Evolutionary conservation across 2,888 invertebrate genomes (phyloP).

Genomic region (Omphaloscelis lunosa): DNA sequence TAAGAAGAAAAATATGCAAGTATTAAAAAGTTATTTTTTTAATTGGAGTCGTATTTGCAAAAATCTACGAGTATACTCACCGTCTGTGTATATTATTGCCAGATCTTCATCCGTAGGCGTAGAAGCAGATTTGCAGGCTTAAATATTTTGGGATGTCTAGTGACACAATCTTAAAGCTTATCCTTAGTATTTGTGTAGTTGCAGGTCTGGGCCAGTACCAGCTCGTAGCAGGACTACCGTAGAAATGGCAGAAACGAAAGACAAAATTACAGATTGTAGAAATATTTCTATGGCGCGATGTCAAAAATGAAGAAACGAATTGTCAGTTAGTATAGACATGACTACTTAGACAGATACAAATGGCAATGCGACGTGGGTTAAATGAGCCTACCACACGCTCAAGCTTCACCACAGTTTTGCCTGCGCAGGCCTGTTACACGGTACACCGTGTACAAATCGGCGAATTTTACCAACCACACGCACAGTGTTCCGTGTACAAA

Average conservation of each 20-base stretch:
- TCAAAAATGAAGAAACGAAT: background rate
- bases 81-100: background rate
- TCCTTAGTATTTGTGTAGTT: background rate
- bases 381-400: too few species aligned
- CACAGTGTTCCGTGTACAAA: too few species aligned
- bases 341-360: background rate
- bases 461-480: too few species aligned
- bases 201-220: background rate
- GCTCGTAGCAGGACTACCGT: too few species aligned
- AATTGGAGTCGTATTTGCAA: too few species aligned
- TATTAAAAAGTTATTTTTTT: background rate
- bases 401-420: too few species aligned
- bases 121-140: background rate
- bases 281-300: too few species aligned
- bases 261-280: background rate
- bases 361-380: background rate
- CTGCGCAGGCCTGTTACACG: too few species aligned
- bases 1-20: background rate
- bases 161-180: background rate
- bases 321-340: background rate
- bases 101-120: background rate
- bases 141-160: background rate
- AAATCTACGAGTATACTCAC: background rate
- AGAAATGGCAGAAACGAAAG: background rate
- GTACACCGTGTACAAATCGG: too few species aligned